Evolutionary conservation across 2,113 vertebrate species (phyloP), one percentile per base, ranked within the genome.

Genomic region (Geococcyx californianus): DNA sequence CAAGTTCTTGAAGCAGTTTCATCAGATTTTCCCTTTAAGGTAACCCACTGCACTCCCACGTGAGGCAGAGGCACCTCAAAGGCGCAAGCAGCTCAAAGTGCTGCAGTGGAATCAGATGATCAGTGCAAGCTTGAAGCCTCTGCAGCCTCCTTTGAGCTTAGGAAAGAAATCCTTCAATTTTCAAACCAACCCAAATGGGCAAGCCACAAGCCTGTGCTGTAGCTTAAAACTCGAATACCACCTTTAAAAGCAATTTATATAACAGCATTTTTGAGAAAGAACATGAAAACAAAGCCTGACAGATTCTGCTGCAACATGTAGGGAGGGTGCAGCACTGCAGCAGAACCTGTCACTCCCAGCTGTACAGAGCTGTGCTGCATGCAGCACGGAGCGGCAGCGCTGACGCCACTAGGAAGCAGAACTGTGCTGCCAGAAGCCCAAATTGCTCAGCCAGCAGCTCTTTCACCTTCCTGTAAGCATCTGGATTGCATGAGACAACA

Each of bases 21-120:
- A 95, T 91, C 93, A 96, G 89, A 91, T 94, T 93, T 91, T 95
- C 85, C 81, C 95, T 93, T 95, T 93, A 92, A 93, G 95, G 91
- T 96, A 97, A 96, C 87, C 86, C 72, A 72, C 90, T 82, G 87
- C 67, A 80, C 94, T 96, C 94, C 94, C 89, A 96, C 60, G 12
- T 93, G 93, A 95, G 94, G 92, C 73, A 95, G 36, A 76, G 69
- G 72, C 87, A 94, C 89, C 94, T 94, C 69, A 83, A 69, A 97
- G 88, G 44, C 95, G 95, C 34, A 40, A 85, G 87, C 74, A 85
- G 72, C 93, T 78, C 25, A 44, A 89, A 96, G 42, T 95, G 84
- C 95, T 97, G 97, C 97, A 97, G 89, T 94, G 84, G 52, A 88
- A 96, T 97, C 97, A 97, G 97, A 94, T 97, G 97, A 97, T 96